phyloP scores from a whole-genome alignment of 2,888 invertebrate genomes.

The Agrotis puta region DNA sequence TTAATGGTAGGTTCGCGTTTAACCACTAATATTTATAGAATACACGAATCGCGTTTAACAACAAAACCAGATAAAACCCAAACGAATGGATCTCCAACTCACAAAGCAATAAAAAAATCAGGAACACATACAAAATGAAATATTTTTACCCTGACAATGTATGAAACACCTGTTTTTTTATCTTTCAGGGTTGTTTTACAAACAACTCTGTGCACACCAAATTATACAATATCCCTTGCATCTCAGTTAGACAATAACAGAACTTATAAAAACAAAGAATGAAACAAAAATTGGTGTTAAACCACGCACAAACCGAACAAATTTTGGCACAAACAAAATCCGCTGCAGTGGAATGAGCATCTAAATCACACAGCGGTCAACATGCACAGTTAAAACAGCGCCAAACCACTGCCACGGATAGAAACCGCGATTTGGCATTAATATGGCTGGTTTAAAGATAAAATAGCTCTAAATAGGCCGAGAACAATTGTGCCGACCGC shows the following conservation, averaged over 20 bases:
- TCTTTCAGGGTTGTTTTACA: too few species aligned
- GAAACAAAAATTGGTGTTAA: conserved; percentile 1
- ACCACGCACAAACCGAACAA: conserved; percentile 20
- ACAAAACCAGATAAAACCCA: too few species aligned
- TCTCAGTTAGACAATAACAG: neutral
- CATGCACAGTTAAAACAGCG: conserved; percentile 44
- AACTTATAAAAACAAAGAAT: neutral
- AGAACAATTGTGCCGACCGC: conserved; percentile 12
- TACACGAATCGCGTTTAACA: too few species aligned
- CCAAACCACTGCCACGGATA: conserved; percentile 51
- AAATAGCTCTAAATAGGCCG: conserved; percentile 36
- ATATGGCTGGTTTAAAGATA: conserved; percentile 43
- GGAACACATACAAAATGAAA: too few species aligned
- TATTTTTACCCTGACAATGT: too few species aligned
- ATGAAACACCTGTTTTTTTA: too few species aligned
- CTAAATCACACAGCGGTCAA: conserved; percentile 50
- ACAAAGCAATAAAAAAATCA: too few species aligned
- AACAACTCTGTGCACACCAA: too few species aligned
- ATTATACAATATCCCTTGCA: neutral
- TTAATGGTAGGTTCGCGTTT: too few species aligned
- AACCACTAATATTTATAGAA: too few species aligned
- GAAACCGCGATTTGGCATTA: conserved; percentile 57
- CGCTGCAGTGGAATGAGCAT: conserved; percentile 37
- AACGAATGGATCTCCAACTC: too few species aligned
- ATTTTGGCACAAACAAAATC: conserved; percentile 56